Conservation (phyloP, 1,140 invertebrate genomes). For the Coptotermes formosanus region DNA sequence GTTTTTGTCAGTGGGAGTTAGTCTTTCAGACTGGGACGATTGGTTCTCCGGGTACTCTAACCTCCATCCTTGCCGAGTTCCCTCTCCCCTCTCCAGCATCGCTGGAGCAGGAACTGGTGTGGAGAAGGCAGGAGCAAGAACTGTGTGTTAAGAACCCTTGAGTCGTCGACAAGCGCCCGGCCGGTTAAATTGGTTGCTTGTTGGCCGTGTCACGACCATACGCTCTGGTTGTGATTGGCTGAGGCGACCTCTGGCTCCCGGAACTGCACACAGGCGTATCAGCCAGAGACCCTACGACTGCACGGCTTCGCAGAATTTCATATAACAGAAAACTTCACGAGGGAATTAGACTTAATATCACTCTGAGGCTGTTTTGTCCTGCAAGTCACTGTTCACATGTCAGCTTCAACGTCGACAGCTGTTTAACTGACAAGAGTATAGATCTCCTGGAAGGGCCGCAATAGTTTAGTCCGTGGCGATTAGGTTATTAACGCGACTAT, state of each 20-base stretch:
- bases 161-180: neutral
- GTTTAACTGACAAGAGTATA: too few relatives aligned
- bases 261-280: neutral
- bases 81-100: neutral
- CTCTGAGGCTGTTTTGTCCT: too few relatives aligned
- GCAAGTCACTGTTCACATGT: too few relatives aligned
- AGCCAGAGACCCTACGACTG: neutral
- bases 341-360: too few relatives aligned
- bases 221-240: conserved; percentile 8
- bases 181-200: conserved; percentile 21
- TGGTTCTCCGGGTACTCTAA: conserved; percentile 4
- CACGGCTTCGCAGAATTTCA: neutral
- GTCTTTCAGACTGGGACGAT: conserved; percentile 8
- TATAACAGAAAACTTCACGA: neutral
- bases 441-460: too few relatives aligned
- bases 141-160: conserved; percentile 7
- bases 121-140: conserved; percentile 4
- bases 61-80: neutral
- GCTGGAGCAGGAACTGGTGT: neutral
- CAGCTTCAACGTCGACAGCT: too few relatives aligned
- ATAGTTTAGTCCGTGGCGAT: too few relatives aligned
- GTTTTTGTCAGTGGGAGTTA: conserved; percentile 6
- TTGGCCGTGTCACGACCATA: conserved; percentile 25
- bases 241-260: neutral
- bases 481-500: too few relatives aligned